Evolutionary conservation across 2,797 vertebrate species (phyloP).

Genomic region (Etheostoma perlongum): DNA sequence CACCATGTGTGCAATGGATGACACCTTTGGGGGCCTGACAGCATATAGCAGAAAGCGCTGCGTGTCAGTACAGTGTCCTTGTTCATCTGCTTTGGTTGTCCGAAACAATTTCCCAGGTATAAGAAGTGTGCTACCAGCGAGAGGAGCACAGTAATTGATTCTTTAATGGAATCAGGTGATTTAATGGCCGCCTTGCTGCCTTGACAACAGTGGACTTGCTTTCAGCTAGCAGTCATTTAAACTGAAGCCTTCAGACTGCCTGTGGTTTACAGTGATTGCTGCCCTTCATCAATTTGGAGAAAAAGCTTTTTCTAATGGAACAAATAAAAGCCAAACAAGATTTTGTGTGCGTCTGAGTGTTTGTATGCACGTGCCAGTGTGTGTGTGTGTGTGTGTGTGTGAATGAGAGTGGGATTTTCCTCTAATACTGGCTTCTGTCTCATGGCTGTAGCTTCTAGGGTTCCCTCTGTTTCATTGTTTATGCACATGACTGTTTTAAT

Average conservation of each 20-base stretch:
- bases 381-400: slow-evolving; percentile 11
- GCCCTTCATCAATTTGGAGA: slow-evolving; percentile 44
- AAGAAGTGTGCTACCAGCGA: slow-evolving; percentile 85
- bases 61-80: slow-evolving; percentile 15
- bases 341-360: slow-evolving; percentile 39
- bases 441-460: slow-evolving; percentile 37
- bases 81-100: slow-evolving; percentile 82
- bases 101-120: slow-evolving; percentile 87
- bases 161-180: slow-evolving; percentile 95
- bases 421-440: slow-evolving; percentile 31
- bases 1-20: slow-evolving; percentile 18
- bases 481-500: slow-evolving; percentile 52
- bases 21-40: slow-evolving; percentile 18
- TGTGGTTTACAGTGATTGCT: slow-evolving; percentile 76
- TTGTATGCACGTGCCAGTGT: slow-evolving; percentile 9
- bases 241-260: slow-evolving; percentile 89
- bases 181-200: slow-evolving; percentile 88
- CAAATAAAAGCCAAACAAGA: slow-evolving; percentile 63
- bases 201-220: slow-evolving; percentile 91
- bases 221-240: slow-evolving; percentile 86
- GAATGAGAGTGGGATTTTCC: slow-evolving; percentile 29
- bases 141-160: slow-evolving; percentile 94
- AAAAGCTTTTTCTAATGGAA: slow-evolving; percentile 70
- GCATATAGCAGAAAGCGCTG: slow-evolving; percentile 30
- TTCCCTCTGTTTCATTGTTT: slow-evolving; percentile 51